Evolutionary conservation across 2,113 vertebrate genomes (phyloP).

Genomic region (Eupsittula cactorum): DNA sequence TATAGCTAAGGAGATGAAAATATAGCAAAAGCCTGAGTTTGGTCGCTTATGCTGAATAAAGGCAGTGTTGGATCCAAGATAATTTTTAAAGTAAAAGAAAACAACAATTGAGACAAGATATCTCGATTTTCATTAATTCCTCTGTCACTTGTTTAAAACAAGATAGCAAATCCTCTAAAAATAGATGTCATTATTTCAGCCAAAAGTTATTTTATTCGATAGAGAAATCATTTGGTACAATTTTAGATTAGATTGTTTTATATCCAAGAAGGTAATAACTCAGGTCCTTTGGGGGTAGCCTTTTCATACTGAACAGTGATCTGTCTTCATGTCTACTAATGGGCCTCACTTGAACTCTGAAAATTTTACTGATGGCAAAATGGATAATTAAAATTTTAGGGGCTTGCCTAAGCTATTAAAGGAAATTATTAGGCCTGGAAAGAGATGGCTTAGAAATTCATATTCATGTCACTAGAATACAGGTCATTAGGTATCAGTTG

Average conservation of each 20-base stretch:
- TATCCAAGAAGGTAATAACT: background rate
- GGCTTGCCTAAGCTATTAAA: background rate
- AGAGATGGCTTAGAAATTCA: background rate
- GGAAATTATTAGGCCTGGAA: background rate
- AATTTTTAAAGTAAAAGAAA: background rate
- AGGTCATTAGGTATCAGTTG: background rate
- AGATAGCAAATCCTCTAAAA: background rate
- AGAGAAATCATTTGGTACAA: background rate
- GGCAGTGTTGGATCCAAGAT: background rate
- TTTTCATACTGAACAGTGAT: background rate
- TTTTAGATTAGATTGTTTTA: background rate
- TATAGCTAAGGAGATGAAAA: background rate
- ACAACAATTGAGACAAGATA: background rate
- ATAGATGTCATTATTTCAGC: background rate
- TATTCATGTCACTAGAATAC: background rate
- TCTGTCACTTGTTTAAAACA: background rate
- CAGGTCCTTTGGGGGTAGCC: background rate
- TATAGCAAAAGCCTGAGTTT: background rate
- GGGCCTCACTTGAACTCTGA: background rate
- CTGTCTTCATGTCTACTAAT: background rate
- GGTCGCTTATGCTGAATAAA: background rate
- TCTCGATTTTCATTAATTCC: background rate
- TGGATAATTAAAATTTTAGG: slow-evolving; percentile 35
- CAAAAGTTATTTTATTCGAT: background rate
- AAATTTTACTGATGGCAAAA: slow-evolving; percentile 16